Conservation (phyloP, 2,797 vertebrate genomes). For the Microctenopoma lineatum region DNA sequence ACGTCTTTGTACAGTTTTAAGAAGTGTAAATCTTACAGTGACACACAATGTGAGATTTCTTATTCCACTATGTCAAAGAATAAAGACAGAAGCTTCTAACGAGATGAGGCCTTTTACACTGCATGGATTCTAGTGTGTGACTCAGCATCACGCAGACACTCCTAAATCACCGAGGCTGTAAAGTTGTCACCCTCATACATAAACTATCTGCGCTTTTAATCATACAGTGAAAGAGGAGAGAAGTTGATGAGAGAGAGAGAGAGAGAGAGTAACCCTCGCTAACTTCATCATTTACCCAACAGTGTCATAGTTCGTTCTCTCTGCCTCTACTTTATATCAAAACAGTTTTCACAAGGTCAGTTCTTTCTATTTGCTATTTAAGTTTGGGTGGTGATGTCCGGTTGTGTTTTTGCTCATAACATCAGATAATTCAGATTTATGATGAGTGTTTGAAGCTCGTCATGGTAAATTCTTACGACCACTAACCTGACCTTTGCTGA, state of each 20-base stretch:
- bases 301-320: neutral
- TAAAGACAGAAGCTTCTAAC: too few species aligned
- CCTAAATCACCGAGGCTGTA: conserved; percentile 44
- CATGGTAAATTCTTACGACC: neutral
- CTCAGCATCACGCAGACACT: conserved; percentile 12
- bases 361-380: conserved; percentile 3
- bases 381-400: neutral
- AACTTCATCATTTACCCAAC: neutral
- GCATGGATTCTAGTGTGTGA: neutral
- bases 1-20: neutral
- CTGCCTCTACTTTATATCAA: neutral
- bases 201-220: conserved; percentile 24
- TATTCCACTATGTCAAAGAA: neutral
- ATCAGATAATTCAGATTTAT: conserved; percentile 5
- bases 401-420: neutral
- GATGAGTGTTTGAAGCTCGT: neutral
- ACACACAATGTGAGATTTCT: neutral
- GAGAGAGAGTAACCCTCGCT: conserved; percentile 1
- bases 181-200: conserved; percentile 23
- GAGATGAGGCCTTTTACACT: neutral
- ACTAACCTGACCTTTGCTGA: conserved; percentile 22
- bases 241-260: conserved; percentile 2
- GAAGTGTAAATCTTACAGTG: neutral
- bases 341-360: neutral
- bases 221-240: conserved; percentile 3